Evolutionary conservation across 2,113 vertebrate genomes (phyloP).

Genomic region (Notiomystis cincta): DNA sequence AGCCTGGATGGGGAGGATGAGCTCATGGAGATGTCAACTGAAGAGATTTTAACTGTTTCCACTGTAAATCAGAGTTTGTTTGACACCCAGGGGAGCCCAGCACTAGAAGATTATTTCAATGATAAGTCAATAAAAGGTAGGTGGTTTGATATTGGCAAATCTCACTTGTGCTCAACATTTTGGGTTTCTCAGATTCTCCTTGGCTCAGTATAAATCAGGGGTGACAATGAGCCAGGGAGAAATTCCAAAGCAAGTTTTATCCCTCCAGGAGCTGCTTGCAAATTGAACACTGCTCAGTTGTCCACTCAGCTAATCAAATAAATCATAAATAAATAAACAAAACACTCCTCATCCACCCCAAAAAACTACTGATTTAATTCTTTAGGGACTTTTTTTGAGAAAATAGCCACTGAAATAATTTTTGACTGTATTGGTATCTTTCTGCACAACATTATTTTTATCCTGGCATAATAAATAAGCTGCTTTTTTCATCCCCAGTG

Average conservation of each 20-base stretch:
- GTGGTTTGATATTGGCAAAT: background rate
- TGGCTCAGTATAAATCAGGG: background rate
- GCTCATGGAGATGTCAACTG: constrained; percentile 95
- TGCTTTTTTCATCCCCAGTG: background rate
- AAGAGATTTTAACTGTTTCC: constrained; percentile 95
- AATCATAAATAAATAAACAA: background rate
- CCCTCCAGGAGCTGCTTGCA: background rate
- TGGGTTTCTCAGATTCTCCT: background rate
- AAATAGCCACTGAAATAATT: background rate
- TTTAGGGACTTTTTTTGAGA: background rate
- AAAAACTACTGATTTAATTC: background rate
- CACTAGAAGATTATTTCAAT: constrained; percentile 92
- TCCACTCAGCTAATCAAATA: background rate
- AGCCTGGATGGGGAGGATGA: constrained; percentile 95
- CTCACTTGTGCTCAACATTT: background rate
- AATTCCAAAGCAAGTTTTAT: background rate
- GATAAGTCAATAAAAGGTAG: constrained; percentile 92
- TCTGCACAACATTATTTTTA: background rate
- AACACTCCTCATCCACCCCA: background rate
- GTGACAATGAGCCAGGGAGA: background rate
- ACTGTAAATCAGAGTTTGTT: constrained; percentile 97
- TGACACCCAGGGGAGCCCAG: constrained; percentile 95
- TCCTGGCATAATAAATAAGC: background rate
- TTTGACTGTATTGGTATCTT: background rate
- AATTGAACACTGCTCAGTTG: background rate